These are phyloP conservation scores for Drosophila helvetica DNA, from an alignment of 2,888 invertebrate species.

Conservation along the genomic window DNA sequence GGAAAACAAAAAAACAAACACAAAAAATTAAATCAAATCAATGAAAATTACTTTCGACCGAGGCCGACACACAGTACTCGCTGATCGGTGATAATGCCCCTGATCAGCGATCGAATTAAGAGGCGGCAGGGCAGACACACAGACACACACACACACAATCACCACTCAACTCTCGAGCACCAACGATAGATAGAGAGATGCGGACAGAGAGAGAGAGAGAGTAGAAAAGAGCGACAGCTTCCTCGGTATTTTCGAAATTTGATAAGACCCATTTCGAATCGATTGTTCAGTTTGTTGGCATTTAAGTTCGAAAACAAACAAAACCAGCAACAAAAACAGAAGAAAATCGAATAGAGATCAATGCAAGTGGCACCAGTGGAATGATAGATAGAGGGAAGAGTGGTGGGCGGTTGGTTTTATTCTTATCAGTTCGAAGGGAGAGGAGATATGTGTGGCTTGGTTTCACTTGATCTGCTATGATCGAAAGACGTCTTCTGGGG, in stretches of 20 bases:
- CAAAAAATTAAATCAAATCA: constrained; percentile 33
- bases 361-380: constrained; percentile 10
- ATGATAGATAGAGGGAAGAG: background rate
- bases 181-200: background rate
- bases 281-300: constrained; percentile 33
- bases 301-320: constrained; percentile 38
- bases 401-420: background rate
- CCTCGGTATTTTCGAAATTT: constrained; percentile 52
- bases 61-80: constrained; percentile 13
- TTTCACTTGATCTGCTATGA: background rate
- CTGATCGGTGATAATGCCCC: constrained; percentile 46
- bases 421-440: constrained; percentile 9
- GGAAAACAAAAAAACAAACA: constrained; percentile 7
- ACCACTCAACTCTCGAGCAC: background rate
- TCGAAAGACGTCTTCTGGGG: too few relatives aligned
- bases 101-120: constrained; percentile 58
- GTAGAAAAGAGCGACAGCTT: constrained; percentile 23
- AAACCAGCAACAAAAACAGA: constrained; percentile 6
- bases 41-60: constrained; percentile 31
- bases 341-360: constrained; percentile 1
- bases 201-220: background rate
- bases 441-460: background rate
- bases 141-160: background rate
- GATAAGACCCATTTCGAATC: constrained; percentile 41
- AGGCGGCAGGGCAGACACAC: constrained; percentile 38